Evolutionary conservation across 2,113 vertebrate species (phyloP).

Genomic region (Callithrix jacchus): DNA sequence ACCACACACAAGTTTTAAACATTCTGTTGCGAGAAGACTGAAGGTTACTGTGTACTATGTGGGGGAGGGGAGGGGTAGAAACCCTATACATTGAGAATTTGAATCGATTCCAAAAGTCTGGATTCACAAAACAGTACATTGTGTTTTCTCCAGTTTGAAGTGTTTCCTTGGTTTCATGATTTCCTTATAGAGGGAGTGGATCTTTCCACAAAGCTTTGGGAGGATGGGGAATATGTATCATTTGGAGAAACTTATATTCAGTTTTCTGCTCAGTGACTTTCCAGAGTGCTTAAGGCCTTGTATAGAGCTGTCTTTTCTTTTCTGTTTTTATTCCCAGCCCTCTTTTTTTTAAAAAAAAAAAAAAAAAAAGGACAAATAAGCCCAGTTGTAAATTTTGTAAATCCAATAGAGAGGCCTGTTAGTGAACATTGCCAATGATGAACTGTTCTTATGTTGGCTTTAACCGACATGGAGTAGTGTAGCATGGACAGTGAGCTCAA

Average conservation of each 20-base stretch:
- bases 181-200: slow-evolving; percentile 54
- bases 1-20: slow-evolving; percentile 48
- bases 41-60: slow-evolving; percentile 35
- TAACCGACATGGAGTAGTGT: not conserved
- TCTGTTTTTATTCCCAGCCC: slow-evolving; percentile 42
- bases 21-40: slow-evolving; percentile 46
- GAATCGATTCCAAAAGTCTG: slow-evolving; percentile 70
- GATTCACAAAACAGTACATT: slow-evolving; percentile 64
- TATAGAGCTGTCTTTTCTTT: slow-evolving; percentile 30
- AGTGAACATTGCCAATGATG: not conserved
- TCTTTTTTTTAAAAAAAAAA: not conserved
- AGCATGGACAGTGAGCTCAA: not conserved
- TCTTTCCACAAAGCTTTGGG: not conserved
- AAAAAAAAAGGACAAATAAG: not conserved
- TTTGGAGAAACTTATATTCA: slow-evolving; percentile 68
- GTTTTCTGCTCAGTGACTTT: slow-evolving; percentile 73
- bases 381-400: slow-evolving; percentile 7
- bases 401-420: not conserved
- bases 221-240: slow-evolving; percentile 52
- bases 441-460: not conserved
- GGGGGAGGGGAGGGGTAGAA: not conserved
- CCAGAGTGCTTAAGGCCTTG: slow-evolving; percentile 39
- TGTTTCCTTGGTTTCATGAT: slow-evolving; percentile 69
- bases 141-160: slow-evolving; percentile 68
- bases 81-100: slow-evolving; percentile 63